Evolutionary conservation across 2,888 invertebrate species (phyloP).

Genomic region (Drosophila koepferae): DNA sequence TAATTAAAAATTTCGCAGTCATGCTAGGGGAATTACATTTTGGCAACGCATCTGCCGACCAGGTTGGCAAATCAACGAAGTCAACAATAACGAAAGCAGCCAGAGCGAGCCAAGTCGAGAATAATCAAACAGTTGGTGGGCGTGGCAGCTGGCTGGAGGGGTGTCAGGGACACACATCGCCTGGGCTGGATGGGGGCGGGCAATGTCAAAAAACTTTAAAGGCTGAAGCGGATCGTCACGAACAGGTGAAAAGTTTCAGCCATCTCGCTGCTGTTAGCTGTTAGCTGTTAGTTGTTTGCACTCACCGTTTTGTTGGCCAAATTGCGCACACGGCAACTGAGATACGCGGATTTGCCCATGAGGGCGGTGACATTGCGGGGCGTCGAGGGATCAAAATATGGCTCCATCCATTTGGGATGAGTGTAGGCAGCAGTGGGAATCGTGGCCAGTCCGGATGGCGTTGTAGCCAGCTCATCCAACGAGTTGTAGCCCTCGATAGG

Average conservation of each 20-base stretch:
- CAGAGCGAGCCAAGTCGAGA: not conserved
- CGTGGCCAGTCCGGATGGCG: conserved; percentile 58
- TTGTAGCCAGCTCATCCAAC: conserved; percentile 78
- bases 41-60: conserved; percentile 56
- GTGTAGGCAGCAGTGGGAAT: conserved; percentile 81
- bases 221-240: conserved; percentile 60
- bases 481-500: conserved; percentile 84
- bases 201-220: conserved; percentile 66
- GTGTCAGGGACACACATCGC: conserved; percentile 4
- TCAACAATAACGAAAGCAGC: conserved; percentile 43
- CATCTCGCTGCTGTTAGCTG: conserved; percentile 14
- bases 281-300: conserved; percentile 27
- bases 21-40: conserved; percentile 78
- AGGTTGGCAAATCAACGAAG: conserved; percentile 74
- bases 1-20: conserved; percentile 78
- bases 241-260: conserved; percentile 41
- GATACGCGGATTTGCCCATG: conserved; percentile 89
- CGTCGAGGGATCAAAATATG: conserved; percentile 91
- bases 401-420: conserved; percentile 86
- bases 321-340: conserved; percentile 85
- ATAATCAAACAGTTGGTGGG: conserved; percentile 33
- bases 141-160: not conserved
- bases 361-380: conserved; percentile 92
- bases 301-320: conserved; percentile 85
- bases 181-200: not conserved